Base-by-base conservation (phyloP, 2,888 invertebrate genomes). In the Dryobota labecula region DNA sequence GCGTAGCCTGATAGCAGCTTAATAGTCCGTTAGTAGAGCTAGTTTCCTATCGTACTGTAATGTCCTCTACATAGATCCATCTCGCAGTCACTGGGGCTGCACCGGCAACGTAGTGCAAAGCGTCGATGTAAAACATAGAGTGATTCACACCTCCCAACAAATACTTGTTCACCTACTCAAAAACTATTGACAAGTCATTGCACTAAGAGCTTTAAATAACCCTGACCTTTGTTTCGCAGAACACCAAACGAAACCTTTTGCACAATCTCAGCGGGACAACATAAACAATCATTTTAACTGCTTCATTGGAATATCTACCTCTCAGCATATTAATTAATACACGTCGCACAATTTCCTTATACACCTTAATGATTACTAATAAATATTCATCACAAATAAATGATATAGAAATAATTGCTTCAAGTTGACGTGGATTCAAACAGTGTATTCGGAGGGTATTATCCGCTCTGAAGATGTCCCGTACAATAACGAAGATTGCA, bases 401-500 rank as follows among this genome's bases (percentile, higher is more conserved):
- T 73, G 72, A 64, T 71, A 71, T 47, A 65, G 30, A 78, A 74
- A 76, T 83, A 73, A 73, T 71, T 71, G 72, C 60, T 43, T 73
- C 15, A 67, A 53, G 64, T 78, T 71, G 65, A 70, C 68, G 58
- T 71, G 62, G 60, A 61, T 57, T 63, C 33, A 71, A 73, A 62
- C 33, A 56, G 11, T 47, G 33, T 33, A 11, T 18, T 41, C 47
- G n/a, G 73, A 62, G 63, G 76, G 84, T 90, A 78, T 84, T 83
- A 90, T 69, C 90, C 79, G 67, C 93, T 92, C 92, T 73, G 65
- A 60, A 30, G 67, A 73, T 57, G 78, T 90, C 86, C 82, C 71
- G 76, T 81, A 85, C 81, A 87, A 86, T 88, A 89, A 90, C 90
- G 91, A 90, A 92, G 92, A 94, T 92, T 94, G 93, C 94, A 94